Conservation (phyloP, 2,113 vertebrate genomes). For the Dasyprocta punctata region DNA sequence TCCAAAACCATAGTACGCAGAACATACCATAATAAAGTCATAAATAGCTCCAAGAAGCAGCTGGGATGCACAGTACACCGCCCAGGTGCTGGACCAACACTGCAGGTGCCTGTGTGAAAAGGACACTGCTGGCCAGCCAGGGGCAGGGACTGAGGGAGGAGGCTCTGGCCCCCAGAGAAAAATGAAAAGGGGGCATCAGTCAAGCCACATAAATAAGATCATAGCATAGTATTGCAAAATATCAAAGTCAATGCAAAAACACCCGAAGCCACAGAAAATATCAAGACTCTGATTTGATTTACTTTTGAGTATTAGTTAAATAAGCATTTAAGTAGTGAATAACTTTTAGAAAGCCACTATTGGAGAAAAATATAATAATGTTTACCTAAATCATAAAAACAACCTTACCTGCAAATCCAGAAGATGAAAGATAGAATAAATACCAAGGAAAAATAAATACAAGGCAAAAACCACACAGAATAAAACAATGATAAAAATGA, state of each 20-base stretch:
- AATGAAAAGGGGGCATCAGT: neutral
- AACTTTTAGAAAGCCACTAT: neutral
- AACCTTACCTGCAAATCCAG: neutral
- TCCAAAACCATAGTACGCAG: neutral
- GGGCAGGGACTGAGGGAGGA: neutral
- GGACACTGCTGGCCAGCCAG: neutral
- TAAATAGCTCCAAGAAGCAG: neutral
- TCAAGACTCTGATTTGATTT: constrained; percentile 5
- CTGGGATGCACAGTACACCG: neutral
- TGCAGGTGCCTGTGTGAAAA: neutral
- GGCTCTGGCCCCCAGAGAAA: neutral
- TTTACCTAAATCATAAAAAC: constrained; percentile 19
- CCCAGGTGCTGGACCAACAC: neutral
- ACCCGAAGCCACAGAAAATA: neutral
- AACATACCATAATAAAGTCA: neutral
- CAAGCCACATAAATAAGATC: neutral
- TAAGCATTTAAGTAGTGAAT: neutral
- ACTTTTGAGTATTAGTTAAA: neutral
- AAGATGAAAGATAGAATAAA: neutral
- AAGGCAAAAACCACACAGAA: neutral
- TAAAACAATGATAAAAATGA: constrained; percentile 29
- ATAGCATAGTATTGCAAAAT: neutral
- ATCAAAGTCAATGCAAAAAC: neutral
- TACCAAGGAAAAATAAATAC: neutral
- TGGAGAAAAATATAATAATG: neutral